Evolutionary conservation across 2,113 vertebrate species (phyloP), one percentile per base, ranked within the genome.

Genomic region (Pseudonaja textilis): DNA sequence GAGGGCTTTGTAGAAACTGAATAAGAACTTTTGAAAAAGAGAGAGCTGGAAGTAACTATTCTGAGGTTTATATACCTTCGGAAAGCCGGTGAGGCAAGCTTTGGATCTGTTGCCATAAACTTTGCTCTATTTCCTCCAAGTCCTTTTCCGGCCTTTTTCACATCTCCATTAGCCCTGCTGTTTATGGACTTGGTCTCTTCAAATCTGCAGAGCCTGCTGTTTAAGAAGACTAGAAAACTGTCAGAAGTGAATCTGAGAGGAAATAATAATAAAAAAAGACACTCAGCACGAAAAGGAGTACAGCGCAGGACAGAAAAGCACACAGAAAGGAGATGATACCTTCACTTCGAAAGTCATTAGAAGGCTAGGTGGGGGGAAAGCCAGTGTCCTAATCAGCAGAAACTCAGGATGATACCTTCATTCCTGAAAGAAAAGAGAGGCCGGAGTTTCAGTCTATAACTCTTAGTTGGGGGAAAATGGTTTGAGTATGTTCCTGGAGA

Each of bases 271-370:
- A 64, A 64, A 74, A 54, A 18, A n/a, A 54, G 22, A 25, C 22
- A 39, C 9, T 54, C 90, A 42, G 50, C 54, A 81, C 47, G 42
- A 57, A 57, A 29, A 18, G 54, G 34, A 91, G 22, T 29, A 26
- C 52, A 45, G 52, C 20, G 69, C 69, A 91, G 39, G 25, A 12
- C 57, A 85, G 16, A 91, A 42, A 86, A 85, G 26, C 69, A 1
- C 26, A 56, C 3, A 14, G 52, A 91, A 91, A 39, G 23, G 54
- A 91, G 39, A 47, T 11, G 54, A 85, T 85, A 45, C 90, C 25
- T 90, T 90, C 22, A 59, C 52, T 91, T 57, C 25, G 22, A 57
- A 91, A 86, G 74, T 54, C 90, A 91, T 91, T 91, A 85, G 26
- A 85, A 42, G 14, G 34, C 52, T 91, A 7, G 22, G 57, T 2